A percentile compares a stretch with the other conserved stretches of the same genome.
Evolutionary conservation across 92 coral and sea anemone species (phyloP).

Genomic region (Epizoanthus stellaris): DNA sequence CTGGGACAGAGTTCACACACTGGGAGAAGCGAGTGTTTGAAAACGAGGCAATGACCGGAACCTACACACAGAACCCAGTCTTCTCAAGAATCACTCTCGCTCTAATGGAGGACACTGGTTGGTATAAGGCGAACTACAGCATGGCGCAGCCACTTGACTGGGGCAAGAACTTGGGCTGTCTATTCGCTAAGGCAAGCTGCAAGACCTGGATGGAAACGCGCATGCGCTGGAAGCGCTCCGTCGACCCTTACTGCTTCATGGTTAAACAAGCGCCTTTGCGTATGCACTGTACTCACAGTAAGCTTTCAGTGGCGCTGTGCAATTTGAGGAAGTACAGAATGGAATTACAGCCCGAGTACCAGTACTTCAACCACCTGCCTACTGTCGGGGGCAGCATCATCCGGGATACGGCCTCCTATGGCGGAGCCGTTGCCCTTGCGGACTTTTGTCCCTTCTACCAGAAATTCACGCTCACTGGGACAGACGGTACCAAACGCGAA

Average conservation of each 20-base stretch:
- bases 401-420: conserved; percentile 84
- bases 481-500: conserved; percentile 80
- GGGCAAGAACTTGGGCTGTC: conserved; percentile 92
- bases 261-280: conserved; percentile 87
- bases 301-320: conserved; percentile 90
- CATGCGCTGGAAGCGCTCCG: conserved; percentile 61
- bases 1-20: conserved; percentile 94
- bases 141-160: conserved; percentile 94
- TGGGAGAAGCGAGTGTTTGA: conserved; percentile 99
- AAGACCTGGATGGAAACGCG: conserved; percentile 95
- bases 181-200: conserved; percentile 91
- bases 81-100: conserved; percentile 94
- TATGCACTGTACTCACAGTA: conserved; percentile 98
- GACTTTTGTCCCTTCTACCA: conserved; percentile 98
- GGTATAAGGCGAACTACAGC: conserved; percentile 94
- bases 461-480: conserved; percentile 87
- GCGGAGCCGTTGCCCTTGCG: conserved; percentile 96
- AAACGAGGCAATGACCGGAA: conserved; percentile 99
- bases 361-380: conserved; percentile 91
- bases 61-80: conserved; percentile 98
- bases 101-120: conserved; percentile 98
- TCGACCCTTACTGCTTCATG: conserved; percentile 88
- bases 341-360: conserved; percentile 80
- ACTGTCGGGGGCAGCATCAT: conserved; percentile 59
- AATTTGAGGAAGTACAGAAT: conserved; percentile 81